phyloP scores from a whole-genome alignment of 2,888 invertebrate species.

The Heliothis peltigera region DNA sequence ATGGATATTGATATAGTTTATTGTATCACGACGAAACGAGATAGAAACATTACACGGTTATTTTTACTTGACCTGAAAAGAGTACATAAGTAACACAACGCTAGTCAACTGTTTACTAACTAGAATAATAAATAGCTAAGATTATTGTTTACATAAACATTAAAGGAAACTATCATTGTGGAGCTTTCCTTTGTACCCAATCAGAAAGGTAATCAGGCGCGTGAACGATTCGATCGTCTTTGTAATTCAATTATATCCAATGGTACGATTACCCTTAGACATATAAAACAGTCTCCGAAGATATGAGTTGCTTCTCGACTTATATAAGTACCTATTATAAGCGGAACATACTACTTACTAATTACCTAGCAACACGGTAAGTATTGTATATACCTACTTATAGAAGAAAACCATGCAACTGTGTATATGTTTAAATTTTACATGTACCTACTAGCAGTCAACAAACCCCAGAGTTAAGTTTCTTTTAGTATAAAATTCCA shows the following conservation, averaged over 20 bases:
- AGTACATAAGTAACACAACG: neutral
- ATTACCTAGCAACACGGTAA: too few relatives aligned
- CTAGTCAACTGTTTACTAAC: neutral
- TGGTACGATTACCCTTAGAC: conserved; percentile 4
- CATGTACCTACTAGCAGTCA: too few relatives aligned
- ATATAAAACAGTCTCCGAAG: neutral
- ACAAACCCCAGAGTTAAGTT: too few relatives aligned
- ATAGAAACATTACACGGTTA: conserved; percentile 28
- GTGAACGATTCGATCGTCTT: neutral
- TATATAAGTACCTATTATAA: too few relatives aligned
- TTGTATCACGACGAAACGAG: conserved; percentile 14
- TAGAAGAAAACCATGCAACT: too few relatives aligned
- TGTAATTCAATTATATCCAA: conserved; percentile 1
- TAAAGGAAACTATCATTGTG: too few relatives aligned
- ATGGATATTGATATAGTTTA: conserved; percentile 35
- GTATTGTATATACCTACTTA: too few relatives aligned
- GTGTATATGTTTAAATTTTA: too few relatives aligned
- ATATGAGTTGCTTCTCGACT: neutral
- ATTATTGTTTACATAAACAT: too few relatives aligned
- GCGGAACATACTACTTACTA: neutral
- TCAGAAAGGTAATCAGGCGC: conserved; percentile 11
- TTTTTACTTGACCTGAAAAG: neutral
- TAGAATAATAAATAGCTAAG: too few relatives aligned
- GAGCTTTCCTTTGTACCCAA: conserved; percentile 8
- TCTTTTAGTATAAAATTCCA: too few relatives aligned